Evolutionary conservation across 1,140 invertebrate species (phyloP), one percentile per base, ranked within the genome.

Genomic region (Drosophila mauritiana): DNA sequence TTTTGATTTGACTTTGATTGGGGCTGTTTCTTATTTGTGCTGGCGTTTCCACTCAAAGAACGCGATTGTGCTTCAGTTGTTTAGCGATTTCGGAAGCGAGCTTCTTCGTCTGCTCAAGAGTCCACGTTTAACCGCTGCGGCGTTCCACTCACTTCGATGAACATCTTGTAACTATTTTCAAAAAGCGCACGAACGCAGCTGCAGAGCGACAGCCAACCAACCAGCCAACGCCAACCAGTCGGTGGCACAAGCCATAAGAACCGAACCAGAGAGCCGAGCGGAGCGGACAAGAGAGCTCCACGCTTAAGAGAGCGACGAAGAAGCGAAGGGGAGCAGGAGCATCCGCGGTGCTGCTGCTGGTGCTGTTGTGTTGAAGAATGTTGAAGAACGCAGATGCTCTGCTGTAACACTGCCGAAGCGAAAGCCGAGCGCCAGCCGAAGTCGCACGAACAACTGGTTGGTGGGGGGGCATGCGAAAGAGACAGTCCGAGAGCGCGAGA

Each of bases 101-200:
- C 70, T 80, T 80, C 54, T 63, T 69, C 77, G 77, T 53, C 77
- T 49, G 73, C 61, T 77, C 72, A 52, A 63, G 54, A 63, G 59
- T 58, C 49, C 61, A 43, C 59, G 59, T 42, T 63, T 31, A 55
- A 63, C 90, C 90, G 90, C 85, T 84, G 74, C 85, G 84, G 86
- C 82, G 90, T 91, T 91, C 90, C 89, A 81, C 78, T 90, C 90
- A 86, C 89, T 91, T 86, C 90, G 90, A 90, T 90, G 85, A 91
- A 89, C 81, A 91, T 91, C 85, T 91, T 91, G 90, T 91, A 91
- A 91, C 90, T 91, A 91, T 90, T 91, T 91, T 91, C 73, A 74
- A 91, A 91, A 89, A 89, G 83, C 83, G 89, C 89, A 91, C 89
- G 89, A 80, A 83, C 89, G 76, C 89, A 91, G 86, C 79, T 90